These are phyloP conservation scores for Drosophila obscura DNA, from an alignment of 1,140 invertebrate species.

Conservation along the genomic window DNA sequence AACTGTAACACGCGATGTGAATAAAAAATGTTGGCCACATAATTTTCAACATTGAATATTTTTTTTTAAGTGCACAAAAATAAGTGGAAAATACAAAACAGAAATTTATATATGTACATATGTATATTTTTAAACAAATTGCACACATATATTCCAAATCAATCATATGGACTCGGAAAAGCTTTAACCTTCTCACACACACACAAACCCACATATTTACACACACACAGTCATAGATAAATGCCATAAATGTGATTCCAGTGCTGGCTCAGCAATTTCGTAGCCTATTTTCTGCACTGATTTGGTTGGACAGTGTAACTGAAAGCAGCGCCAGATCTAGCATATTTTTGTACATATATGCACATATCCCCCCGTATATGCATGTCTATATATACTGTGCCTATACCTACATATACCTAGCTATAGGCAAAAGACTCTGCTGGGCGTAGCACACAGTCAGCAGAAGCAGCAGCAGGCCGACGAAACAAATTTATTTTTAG, in stretches of 20 bases:
- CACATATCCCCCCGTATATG: slow-evolving; percentile 11
- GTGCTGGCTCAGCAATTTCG: slow-evolving; percentile 13
- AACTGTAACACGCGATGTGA: slow-evolving; percentile 28
- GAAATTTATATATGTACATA: neutral
- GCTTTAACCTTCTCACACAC: slow-evolving; percentile 17
- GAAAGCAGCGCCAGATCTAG: slow-evolving; percentile 21
- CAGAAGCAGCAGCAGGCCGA: slow-evolving; percentile 16
- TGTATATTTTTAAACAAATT: no score
- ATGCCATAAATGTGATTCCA: no score
- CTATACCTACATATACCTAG: slow-evolving; percentile 27
- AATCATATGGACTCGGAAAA: slow-evolving; percentile 7
- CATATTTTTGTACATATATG: slow-evolving; percentile 5
- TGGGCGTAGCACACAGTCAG: slow-evolving; percentile 46
- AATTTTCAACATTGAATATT: slow-evolving; percentile 12
- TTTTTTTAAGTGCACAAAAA: slow-evolving; percentile 34
- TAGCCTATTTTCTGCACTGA: slow-evolving; percentile 8
- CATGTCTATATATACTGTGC: slow-evolving; percentile 30
- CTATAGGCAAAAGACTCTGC: slow-evolving; percentile 31
- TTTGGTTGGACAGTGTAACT: slow-evolving; percentile 17
- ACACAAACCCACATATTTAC: no score
- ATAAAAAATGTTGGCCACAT: neutral
- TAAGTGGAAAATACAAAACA: slow-evolving; percentile 21
- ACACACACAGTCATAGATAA: neutral
- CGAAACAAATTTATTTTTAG: slow-evolving; percentile 55
- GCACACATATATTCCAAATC: slow-evolving; percentile 6